These are phyloP conservation scores for Thereuonema tuberculata DNA, from an alignment of 1,140 invertebrate genomes.

Conservation along the genomic window DNA sequence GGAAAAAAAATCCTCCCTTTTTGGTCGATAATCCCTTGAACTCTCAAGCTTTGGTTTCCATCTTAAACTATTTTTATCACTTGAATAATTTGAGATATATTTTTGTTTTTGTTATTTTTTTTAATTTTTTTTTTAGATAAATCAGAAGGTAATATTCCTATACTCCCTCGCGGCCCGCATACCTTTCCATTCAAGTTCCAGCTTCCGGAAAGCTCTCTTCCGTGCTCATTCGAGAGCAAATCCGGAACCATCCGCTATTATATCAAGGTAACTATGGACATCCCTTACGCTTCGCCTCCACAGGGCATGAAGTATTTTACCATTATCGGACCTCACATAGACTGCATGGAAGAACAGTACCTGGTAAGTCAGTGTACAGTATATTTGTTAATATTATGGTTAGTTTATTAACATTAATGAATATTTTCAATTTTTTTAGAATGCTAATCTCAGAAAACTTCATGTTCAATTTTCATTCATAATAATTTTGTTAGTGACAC, in stretches of 20 bases:
- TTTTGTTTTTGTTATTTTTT: constrained; percentile 8
- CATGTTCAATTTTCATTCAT: too few species aligned
- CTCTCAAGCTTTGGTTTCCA: too few species aligned
- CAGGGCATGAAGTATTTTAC: constrained; percentile 78
- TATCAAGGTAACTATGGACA: constrained; percentile 62
- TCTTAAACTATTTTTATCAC: too few species aligned
- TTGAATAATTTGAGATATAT: too few species aligned
- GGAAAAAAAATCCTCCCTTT: too few species aligned
- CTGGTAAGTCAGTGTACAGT: too few species aligned
- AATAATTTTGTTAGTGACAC: too few species aligned
- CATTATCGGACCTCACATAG: constrained; percentile 66
- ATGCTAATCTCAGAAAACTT: too few species aligned
- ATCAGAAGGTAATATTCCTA: constrained; percentile 50
- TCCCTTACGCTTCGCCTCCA: constrained; percentile 67
- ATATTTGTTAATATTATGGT: too few species aligned
- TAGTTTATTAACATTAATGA: too few species aligned
- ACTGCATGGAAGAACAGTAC: constrained; percentile 75
- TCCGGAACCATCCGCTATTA: constrained; percentile 63
- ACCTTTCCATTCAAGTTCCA: constrained; percentile 62
- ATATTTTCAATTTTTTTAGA: too few species aligned
- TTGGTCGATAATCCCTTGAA: too few species aligned
- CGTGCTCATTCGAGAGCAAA: constrained; percentile 67
- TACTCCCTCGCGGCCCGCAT: constrained; percentile 57
- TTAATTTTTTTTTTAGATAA: constrained; percentile 36
- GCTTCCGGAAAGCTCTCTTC: constrained; percentile 58